Evolutionary conservation across 2,888 invertebrate species (phyloP).

Genomic region (Yponomeuta plumbellus): DNA sequence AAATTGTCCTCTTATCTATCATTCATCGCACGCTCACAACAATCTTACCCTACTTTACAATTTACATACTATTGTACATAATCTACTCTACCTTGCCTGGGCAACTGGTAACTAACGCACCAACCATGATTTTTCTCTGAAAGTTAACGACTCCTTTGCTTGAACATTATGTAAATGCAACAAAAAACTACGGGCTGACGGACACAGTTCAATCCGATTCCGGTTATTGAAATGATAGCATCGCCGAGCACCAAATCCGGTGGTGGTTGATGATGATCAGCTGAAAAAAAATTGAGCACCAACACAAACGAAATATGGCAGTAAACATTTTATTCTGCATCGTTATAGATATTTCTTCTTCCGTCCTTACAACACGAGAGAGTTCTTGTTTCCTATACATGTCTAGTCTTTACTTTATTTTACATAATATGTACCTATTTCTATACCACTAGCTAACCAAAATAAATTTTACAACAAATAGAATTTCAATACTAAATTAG

Average conservation of each 20-base stretch:
- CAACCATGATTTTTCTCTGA: not conserved
- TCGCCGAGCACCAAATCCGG: slow-evolving; percentile 9
- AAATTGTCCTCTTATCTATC: slow-evolving; percentile 14
- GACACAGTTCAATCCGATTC: not conserved
- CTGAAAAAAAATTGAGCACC: too few relatives aligned
- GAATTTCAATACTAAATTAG: too few relatives aligned
- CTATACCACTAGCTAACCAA: too few relatives aligned
- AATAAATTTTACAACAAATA: too few relatives aligned
- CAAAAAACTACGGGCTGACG: not conserved
- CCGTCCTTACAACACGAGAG: too few relatives aligned
- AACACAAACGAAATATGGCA: too few relatives aligned
- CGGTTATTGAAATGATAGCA: slow-evolving; percentile 25
- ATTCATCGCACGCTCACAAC: slow-evolving; percentile 8
- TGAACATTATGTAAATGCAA: not conserved
- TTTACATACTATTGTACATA: slow-evolving; percentile 2
- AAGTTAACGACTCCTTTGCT: not conserved
- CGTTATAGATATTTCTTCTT: too few relatives aligned
- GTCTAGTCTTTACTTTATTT: too few relatives aligned
- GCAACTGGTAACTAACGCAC: not conserved
- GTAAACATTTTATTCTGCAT: too few relatives aligned
- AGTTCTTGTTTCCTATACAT: too few relatives aligned
- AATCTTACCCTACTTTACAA: slow-evolving; percentile 14
- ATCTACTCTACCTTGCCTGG: not conserved
- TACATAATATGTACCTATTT: too few relatives aligned
- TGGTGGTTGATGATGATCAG: not conserved